phyloP scores from a whole-genome alignment of 2,113 vertebrate species.

The Tychaedon coryphoeus region DNA sequence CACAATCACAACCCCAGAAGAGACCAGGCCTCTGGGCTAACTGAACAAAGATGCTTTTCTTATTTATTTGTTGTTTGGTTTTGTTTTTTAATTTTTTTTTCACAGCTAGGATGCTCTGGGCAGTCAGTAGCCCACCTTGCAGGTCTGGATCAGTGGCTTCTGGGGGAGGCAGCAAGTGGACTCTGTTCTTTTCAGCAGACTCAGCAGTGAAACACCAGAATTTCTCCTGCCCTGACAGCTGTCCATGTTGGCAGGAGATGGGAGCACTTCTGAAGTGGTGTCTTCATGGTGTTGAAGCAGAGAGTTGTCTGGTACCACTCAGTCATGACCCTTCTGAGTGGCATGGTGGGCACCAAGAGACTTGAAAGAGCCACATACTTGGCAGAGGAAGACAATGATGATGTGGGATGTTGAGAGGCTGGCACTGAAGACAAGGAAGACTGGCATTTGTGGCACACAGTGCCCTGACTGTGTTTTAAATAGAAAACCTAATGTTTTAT shows the following conservation, averaged over 20 bases:
- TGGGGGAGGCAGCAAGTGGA: neutral
- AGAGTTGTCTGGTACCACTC: neutral
- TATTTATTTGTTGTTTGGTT: neutral
- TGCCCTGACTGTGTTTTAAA: neutral
- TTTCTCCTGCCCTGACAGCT: neutral
- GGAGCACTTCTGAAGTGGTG: neutral
- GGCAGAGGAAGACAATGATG: neutral
- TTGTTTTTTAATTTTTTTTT: neutral
- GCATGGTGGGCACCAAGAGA: neutral
- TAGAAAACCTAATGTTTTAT: constrained; percentile 42
- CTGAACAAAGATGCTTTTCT: neutral
- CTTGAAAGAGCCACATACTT: neutral
- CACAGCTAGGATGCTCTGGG: neutral
- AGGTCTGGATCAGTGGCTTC: neutral
- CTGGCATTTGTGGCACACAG: neutral
- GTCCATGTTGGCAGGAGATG: neutral
- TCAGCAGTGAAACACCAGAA: neutral
- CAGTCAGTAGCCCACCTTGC: neutral
- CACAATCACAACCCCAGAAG: neutral
- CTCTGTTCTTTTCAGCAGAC: neutral
- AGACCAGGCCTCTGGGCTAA: neutral
- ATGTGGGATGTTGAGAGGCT: neutral
- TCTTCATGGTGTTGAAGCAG: neutral
- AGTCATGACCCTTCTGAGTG: neutral
- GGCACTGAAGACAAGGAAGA: neutral